Conservation (phyloP, 2,888 invertebrate species). For the Drosophila mayaguana region DNA sequence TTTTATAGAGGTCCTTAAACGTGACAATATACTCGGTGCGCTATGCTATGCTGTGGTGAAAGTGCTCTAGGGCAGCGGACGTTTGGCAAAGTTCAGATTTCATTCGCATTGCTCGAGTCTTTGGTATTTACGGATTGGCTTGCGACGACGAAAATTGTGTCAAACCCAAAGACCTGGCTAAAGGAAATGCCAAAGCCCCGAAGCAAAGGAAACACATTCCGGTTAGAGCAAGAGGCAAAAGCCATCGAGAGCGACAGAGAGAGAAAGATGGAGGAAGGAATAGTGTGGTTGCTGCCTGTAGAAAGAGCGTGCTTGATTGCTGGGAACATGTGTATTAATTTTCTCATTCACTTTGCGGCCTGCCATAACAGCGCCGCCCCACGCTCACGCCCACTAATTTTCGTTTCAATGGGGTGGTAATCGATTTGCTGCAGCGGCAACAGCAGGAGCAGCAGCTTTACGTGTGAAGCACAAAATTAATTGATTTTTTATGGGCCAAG, state of each 20-base stretch:
- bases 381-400: constrained; percentile 35
- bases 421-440: constrained; percentile 32
- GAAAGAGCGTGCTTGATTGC: constrained; percentile 46
- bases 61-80: constrained; percentile 7
- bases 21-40: constrained; percentile 53
- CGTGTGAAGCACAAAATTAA: constrained; percentile 69
- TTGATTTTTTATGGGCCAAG: constrained; percentile 67
- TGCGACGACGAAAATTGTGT: constrained; percentile 48
- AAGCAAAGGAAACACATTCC: constrained; percentile 22
- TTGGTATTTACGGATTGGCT: constrained; percentile 45
- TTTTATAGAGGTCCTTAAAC: constrained; percentile 57
- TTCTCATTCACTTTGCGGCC: constrained; percentile 59
- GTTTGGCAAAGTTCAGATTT: constrained; percentile 23
- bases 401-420: constrained; percentile 41
- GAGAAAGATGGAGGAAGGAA: neutral
- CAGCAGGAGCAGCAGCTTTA: constrained; percentile 12
- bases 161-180: constrained; percentile 30
- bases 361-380: constrained; percentile 20
- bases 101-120: constrained; percentile 27
- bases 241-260: neutral
- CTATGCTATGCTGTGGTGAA: neutral
- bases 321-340: constrained; percentile 73
- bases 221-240: neutral
- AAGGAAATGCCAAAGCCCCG: constrained; percentile 30
- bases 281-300: neutral